Evolutionary conservation across 64 coral and sea anemone species (phyloP), one percentile per base, ranked within the genome.

Genomic region (Anthopleura sola): DNA sequence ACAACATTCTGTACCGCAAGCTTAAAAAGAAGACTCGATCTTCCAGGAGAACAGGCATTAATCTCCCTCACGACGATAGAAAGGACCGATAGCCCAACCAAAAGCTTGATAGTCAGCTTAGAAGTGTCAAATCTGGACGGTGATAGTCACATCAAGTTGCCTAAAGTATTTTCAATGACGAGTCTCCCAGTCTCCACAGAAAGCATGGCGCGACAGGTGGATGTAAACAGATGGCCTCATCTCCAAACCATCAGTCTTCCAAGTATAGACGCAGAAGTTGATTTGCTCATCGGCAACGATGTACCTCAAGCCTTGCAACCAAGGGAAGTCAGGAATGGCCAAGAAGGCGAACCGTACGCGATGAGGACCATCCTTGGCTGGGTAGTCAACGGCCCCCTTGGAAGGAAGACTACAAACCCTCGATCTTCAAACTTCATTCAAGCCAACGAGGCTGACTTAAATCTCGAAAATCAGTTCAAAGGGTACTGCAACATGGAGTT

Each of bases 1-100:
- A 79, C 82, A 20, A 80, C 85, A 8, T 90, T 94, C 81, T 94
- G 92, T 37, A 87, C 88, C 36, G 81, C 90, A 23, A 62, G 55
- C 5, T 53, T 94, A 12, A 38, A 81, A 23, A 46, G 83, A 0
- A 49, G 76, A 55, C 88, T 94, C 18, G 46, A 62, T 44, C 24
- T 87, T 31, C 7, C 21, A 47, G 78, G 92, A 18, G 69, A 36
- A 26, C 75, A 58, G 24, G 60, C 87, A 29, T 57, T 11, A 37
- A 54, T 90, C 5, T 90, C 78, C 23, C 36, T 94, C 37, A 90
- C 92, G 15, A 90, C 87, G 5, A 68, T 94, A 3, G 49, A 87
- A 24, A 86, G 44, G 2, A 48, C 89, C 24, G 85, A 90, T 33
- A 78, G 58, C 36, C 37, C 26, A 24, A 83, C 11, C 10, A 28